These are phyloP conservation scores for Rhinogobio ventralis DNA, from an alignment of 2,797 vertebrate species.

Conservation along the genomic window DNA sequence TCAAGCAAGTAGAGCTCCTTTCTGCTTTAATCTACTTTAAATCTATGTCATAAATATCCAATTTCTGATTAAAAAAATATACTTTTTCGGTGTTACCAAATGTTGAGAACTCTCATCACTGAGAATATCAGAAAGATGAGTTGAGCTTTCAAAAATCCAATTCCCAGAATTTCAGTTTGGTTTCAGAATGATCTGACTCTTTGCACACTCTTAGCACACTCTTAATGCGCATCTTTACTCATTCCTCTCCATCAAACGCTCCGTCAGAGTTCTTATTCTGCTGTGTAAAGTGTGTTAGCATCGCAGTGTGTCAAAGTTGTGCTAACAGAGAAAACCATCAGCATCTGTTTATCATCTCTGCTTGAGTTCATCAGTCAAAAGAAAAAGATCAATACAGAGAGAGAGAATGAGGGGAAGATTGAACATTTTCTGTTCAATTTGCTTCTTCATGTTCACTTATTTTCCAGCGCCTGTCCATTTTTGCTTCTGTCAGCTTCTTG, in stretches of 20 bases:
- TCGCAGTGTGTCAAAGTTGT: conserved; percentile 44
- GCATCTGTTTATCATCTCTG: conserved; percentile 51
- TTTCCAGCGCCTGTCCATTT: conserved; percentile 35
- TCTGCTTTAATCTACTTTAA: background rate
- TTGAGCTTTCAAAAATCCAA: background rate
- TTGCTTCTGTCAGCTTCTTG: conserved; percentile 17
- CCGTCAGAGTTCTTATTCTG: conserved; percentile 29
- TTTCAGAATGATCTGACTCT: background rate
- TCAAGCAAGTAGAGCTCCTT: background rate
- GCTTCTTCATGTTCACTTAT: conserved; percentile 42
- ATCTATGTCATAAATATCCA: background rate
- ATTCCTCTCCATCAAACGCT: background rate
- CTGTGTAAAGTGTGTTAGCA: conserved; percentile 55
- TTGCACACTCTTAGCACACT: background rate
- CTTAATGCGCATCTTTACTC: background rate
- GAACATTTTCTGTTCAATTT: conserved; percentile 48
- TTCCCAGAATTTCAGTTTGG: background rate
- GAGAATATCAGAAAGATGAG: background rate
- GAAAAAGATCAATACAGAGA: conserved; percentile 37
- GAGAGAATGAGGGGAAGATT: conserved; percentile 4
- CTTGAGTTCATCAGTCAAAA: conserved; percentile 54
- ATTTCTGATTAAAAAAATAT: background rate
- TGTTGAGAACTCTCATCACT: background rate
- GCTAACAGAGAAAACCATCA: conserved; percentile 40
- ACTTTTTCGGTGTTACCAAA: background rate